Evolutionary conservation across 2,797 vertebrate species (phyloP), one percentile per base, ranked within the genome.

Genomic region (Sylvia borin): DNA sequence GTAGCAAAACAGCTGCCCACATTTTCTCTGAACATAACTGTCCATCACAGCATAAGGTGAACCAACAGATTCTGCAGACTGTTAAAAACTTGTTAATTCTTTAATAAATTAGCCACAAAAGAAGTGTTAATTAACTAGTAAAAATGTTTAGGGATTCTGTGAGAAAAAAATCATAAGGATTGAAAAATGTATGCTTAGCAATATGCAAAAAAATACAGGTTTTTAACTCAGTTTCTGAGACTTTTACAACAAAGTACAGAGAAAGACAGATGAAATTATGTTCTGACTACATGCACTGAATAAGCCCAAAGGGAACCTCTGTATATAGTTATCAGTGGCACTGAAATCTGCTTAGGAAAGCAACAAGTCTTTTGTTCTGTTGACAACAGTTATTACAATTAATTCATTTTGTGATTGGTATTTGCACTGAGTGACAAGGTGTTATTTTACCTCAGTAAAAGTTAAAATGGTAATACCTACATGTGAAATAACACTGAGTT

Each of bases 351-450:
- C 98, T 96, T 97, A 97, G 97, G 96, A 97, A 97, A 98, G 98
- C 98, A 98, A 99, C 99, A 99, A 98, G 98, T 99, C 98, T 98
- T 98, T 98, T 98, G 97, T 98, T 98, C 98, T 64, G 98, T 96
- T 98, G 98, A 99, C 98, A 99, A 98, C 98, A 97, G 98, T 98
- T 98, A 99, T 99, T 98, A 99, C 98, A 98, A 98, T 98, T 98
- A 99, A 99, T 99, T 99, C 98, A 98, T 98, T 98, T 98, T 98
- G 98, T 98, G 99, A 98, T 98, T 98, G 98, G 98, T 98, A 98
- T 98, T 98, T 98, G 98, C 96, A 95, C 98, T 98, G 98, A 99
- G 97, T 98, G 99, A 99, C 99, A 99, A 98, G 98, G 98, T 98
- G 98, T 98, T 99, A 99, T 99, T 99, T 99, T 98, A 99, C 98